Evolutionary conservation across 1,140 invertebrate genomes (phyloP).

Genomic region (Formica exsecta): DNA sequence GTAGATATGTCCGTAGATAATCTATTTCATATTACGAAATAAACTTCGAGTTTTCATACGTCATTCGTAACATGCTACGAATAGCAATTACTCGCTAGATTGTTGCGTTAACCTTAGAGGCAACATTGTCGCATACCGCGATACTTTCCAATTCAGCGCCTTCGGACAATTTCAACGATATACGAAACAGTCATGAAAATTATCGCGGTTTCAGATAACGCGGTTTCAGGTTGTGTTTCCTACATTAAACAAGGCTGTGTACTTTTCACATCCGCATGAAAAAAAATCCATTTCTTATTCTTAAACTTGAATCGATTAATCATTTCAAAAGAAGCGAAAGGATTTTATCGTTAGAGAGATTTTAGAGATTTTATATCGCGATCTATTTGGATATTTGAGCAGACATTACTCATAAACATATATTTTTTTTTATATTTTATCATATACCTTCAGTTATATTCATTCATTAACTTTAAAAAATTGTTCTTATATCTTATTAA

Average conservation of each 20-base stretch:
- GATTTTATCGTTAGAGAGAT: not conserved
- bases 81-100: constrained; percentile 55
- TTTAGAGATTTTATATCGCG: not conserved
- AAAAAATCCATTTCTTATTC: constrained; percentile 9
- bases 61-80: constrained; percentile 51
- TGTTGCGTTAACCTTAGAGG: not conserved
- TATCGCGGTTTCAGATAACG: not conserved
- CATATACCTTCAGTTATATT: not conserved
- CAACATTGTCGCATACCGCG: constrained; percentile 56
- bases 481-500: not conserved
- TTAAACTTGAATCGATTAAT: constrained; percentile 28
- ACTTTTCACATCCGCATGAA: too few relatives aligned
- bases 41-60: constrained; percentile 41
- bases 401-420: not conserved
- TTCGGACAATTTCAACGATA: constrained; percentile 17
- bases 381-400: not conserved
- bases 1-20: constrained; percentile 36
- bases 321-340: constrained; percentile 1
- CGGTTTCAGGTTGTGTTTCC: not conserved
- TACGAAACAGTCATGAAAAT: constrained; percentile 8
- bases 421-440: not conserved
- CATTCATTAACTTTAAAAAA: not conserved
- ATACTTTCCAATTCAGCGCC: constrained; percentile 58
- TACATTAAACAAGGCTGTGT: not conserved
- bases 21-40: constrained; percentile 56